phyloP scores from a whole-genome alignment of 2,113 vertebrate species.

The Sapajus apella region DNA sequence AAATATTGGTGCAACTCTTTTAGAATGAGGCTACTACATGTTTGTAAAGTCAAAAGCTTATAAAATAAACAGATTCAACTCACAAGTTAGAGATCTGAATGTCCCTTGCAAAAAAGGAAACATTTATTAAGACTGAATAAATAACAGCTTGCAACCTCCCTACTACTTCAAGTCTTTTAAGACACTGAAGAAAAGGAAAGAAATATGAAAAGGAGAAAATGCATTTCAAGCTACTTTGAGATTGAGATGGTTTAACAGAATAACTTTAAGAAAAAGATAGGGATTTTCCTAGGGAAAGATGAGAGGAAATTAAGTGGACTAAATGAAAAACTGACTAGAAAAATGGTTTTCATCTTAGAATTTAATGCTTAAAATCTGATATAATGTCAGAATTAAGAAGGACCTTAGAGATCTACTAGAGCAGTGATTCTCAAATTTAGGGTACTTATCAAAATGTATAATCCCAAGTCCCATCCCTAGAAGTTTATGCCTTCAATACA shows the following conservation, averaged over 20 bases:
- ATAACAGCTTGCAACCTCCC: background rate
- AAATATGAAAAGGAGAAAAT: background rate
- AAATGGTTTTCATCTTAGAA: conserved; percentile 24
- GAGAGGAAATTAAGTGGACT: background rate
- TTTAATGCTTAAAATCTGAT: conserved; percentile 8
- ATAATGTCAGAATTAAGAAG: background rate
- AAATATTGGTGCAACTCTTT: background rate
- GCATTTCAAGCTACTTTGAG: background rate
- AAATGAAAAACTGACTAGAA: background rate
- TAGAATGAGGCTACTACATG: background rate
- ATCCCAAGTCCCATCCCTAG: background rate
- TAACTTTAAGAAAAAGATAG: background rate
- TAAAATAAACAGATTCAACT: background rate
- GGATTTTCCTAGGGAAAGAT: background rate
- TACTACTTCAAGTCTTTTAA: background rate
- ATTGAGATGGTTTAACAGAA: background rate
- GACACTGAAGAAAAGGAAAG: background rate
- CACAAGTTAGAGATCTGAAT: background rate
- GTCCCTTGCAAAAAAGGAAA: background rate
- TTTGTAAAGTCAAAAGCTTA: background rate
- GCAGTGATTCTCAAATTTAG: background rate
- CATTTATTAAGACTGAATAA: background rate
- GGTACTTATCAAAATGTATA: background rate
- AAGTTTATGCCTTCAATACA: background rate
- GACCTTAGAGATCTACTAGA: background rate